Base-by-base conservation (phyloP, 2,888 invertebrate species). In the Petrolisthes manimaculis region DNA sequence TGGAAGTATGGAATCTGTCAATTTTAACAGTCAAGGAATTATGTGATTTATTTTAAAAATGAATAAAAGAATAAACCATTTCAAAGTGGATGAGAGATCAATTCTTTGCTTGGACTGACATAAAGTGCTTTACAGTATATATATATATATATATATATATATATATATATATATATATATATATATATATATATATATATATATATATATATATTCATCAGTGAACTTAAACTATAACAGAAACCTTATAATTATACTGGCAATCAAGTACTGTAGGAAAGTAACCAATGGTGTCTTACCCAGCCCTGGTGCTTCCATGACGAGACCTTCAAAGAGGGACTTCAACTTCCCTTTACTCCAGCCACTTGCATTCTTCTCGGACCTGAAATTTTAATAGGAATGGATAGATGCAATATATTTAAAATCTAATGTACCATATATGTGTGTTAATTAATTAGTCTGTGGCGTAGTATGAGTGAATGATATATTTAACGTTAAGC, bases 331-430 rank as follows among this genome's bases (percentile, higher is more conserved):
- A 90, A 99, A 95, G 12, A 99, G 93, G 92, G 96, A 96, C 92
- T 96, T 96, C 14, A 99, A 93, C 90, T 96, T 96, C 78, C 98
- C 97, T 93, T 96, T 96, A 0, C 99, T 99, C 99, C 99, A 99
- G 0, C 95, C 95, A 55, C 97, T 97, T 0, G 99, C 99, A 94
- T 99, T 99, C 94, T 99, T 99, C 93, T 99, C 99, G 0, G 98
- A 98, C 95, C 95, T 95, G 91, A 82, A 93, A 92, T 37, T 37
- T 37, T 37, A 37, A 37, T 37, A 37, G 37, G 37, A 37, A 37
- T 37, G 37, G 37, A 37, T 37, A 37, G 37, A 37, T 37, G 37
- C 37, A 37, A 37, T 1, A 37, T 37, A 37, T 37, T 1, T 37
- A 37, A 37, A 37, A 37, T 37, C 37, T 37, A 1, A 37, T 37